Conservation (phyloP, 1,140 invertebrate genomes). For the Penaeus chinensis region DNA sequence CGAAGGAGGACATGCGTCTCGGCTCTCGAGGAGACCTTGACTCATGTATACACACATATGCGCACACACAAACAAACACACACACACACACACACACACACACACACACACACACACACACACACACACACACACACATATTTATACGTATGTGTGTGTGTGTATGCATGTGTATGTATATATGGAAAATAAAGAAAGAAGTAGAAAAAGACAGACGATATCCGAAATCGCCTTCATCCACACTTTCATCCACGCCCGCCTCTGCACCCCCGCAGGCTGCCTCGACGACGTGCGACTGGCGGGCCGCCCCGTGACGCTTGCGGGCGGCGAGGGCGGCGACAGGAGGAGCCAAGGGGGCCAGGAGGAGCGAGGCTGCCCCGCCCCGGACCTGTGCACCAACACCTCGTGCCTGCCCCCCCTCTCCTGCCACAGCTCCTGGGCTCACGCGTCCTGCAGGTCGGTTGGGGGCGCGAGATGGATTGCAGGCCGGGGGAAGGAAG, state of each 20-base stretch:
- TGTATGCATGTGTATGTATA: background rate
- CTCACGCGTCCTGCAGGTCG: slow-evolving; percentile 10
- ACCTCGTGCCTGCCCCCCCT: slow-evolving; percentile 7
- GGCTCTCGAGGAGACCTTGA: too few relatives aligned
- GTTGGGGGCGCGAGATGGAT: background rate
- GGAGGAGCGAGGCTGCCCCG: background rate
- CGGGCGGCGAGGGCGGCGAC: background rate
- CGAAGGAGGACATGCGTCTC: too few relatives aligned
- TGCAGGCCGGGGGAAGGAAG: background rate
- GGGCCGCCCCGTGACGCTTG: background rate
- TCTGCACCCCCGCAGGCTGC: background rate
- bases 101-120: too few relatives aligned
- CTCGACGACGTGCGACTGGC: slow-evolving; percentile 11
- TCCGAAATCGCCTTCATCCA: too few relatives aligned
- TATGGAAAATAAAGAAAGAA: background rate
- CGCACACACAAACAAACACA: background rate
- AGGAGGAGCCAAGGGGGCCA: background rate
- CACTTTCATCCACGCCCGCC: too few relatives aligned
- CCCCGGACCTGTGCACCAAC: slow-evolving; percentile 3
- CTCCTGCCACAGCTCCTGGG: slow-evolving; percentile 10
- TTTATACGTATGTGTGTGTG: too few relatives aligned
- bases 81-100: too few relatives aligned
- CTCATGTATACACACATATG: background rate
- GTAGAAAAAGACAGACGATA: too few relatives aligned
- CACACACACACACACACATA: too few relatives aligned